Percentiles rank a stretch among this genome's conserved stretches.
Conservation (phyloP, 2,888 invertebrate genomes). For the Polia nebulosa region DNA sequence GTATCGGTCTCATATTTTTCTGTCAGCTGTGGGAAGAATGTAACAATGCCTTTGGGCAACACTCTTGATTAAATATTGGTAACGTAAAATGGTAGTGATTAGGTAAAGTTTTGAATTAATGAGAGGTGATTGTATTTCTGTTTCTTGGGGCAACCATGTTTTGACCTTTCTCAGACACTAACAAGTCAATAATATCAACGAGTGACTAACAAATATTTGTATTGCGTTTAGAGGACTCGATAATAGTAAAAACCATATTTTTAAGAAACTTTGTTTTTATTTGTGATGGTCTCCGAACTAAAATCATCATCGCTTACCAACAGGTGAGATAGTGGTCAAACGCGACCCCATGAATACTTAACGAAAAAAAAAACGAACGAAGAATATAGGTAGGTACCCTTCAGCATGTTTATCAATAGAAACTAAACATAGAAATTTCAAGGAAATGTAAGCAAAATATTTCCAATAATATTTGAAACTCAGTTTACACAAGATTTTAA, state of each 20-base stretch:
- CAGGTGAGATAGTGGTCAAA: no score
- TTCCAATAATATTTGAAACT: slow-evolving; percentile 23
- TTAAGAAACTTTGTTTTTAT: neutral
- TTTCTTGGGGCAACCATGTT: neutral
- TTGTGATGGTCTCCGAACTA: neutral
- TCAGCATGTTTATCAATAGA: neutral
- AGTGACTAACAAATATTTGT: neutral
- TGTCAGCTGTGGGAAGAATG: slow-evolving; percentile 27
- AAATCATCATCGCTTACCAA: no score
- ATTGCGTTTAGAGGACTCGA: neutral
- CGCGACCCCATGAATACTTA: no score
- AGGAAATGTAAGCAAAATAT: slow-evolving; percentile 13
- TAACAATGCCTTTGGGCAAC: slow-evolving; percentile 27
- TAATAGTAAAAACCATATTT: neutral
- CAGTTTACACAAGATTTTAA: slow-evolving; percentile 12
- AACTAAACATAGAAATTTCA: slow-evolving; percentile 36
- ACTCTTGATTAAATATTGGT: slow-evolving; percentile 1
- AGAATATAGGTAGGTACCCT: no score
- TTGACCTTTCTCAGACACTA: neutral
- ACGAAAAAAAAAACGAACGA: no score
- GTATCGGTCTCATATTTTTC: slow-evolving; percentile 25
- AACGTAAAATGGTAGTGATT: slow-evolving; percentile 17
- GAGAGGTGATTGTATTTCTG: neutral
- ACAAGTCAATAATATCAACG: neutral
- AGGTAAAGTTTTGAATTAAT: slow-evolving; percentile 4